Evolutionary conservation across 2,113 vertebrate genomes (phyloP).

Genomic region (Phylloscopus whistleri): DNA sequence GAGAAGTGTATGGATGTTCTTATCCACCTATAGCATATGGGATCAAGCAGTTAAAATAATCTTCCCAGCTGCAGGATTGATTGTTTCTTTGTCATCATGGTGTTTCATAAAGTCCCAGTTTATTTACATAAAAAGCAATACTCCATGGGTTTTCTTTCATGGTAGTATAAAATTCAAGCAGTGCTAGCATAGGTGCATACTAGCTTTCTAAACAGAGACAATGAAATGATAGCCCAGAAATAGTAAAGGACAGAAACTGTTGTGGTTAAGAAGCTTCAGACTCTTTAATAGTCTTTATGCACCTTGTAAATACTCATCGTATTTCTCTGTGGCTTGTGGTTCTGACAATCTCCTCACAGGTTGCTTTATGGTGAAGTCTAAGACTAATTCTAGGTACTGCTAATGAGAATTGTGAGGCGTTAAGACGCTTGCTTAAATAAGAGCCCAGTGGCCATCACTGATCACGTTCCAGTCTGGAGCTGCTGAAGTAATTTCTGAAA

Average conservation of each 20-base stretch:
- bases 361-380: not conserved
- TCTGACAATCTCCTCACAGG: not conserved
- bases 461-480: not conserved
- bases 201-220: not conserved
- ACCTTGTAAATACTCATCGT: rapidly evolving
- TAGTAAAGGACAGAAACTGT: not conserved
- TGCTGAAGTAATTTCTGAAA: not conserved
- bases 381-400: not conserved
- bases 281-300: not conserved
- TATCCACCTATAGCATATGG: not conserved
- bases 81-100: not conserved
- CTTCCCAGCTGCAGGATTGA: not conserved
- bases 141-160: not conserved
- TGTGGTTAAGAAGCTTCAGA: not conserved
- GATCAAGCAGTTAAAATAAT: not conserved
- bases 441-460: not conserved
- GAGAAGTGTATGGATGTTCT: not conserved
- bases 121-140: not conserved
- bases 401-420: not conserved
- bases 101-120: not conserved
- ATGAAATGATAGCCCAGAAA: not conserved
- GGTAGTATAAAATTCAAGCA: not conserved
- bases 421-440: not conserved
- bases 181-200: not conserved
- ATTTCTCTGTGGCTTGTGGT: not conserved